These are phyloP conservation scores for Phthorimaea operculella DNA, from an alignment of 1,140 invertebrate genomes.

Conservation along the genomic window DNA sequence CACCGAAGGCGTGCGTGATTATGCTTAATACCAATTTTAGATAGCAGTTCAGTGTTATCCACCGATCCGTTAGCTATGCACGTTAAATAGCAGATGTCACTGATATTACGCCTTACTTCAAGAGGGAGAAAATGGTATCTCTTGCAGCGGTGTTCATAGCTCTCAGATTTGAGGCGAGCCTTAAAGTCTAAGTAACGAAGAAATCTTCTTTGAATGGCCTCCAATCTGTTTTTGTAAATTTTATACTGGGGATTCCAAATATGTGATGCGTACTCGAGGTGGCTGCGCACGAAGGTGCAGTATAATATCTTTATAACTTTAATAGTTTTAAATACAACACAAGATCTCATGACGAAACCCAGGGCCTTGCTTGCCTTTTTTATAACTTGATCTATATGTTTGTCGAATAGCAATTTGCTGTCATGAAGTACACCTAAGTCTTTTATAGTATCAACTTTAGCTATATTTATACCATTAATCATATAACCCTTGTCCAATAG, in stretches of 20 bases:
- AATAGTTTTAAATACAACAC: not conserved
- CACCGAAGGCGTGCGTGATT: too few species aligned
- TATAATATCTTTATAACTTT: not conserved
- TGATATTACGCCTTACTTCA: not conserved
- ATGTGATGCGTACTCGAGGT: not conserved
- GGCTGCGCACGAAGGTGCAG: not conserved
- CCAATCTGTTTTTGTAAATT: not conserved
- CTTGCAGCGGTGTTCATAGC: not conserved
- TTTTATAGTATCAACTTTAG: not conserved
- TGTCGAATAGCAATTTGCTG: not conserved
- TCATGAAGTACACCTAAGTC: constrained; percentile 2
- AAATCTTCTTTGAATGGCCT: not conserved
- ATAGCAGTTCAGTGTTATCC: not conserved
- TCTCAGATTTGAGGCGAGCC: not conserved
- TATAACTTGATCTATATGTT: not conserved
- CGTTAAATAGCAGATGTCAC: not conserved
- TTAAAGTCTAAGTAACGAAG: not conserved
- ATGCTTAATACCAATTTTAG: too few species aligned
- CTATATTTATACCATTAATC: not conserved
- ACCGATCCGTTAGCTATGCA: not conserved
- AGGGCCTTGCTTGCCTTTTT: not conserved
- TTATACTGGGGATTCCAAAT: not conserved
- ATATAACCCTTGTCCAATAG: not conserved
- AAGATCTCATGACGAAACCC: not conserved
- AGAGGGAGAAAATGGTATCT: not conserved